These are phyloP conservation scores for Lithosia quadra DNA, from an alignment of 2,888 invertebrate genomes.

Conservation along the genomic window DNA sequence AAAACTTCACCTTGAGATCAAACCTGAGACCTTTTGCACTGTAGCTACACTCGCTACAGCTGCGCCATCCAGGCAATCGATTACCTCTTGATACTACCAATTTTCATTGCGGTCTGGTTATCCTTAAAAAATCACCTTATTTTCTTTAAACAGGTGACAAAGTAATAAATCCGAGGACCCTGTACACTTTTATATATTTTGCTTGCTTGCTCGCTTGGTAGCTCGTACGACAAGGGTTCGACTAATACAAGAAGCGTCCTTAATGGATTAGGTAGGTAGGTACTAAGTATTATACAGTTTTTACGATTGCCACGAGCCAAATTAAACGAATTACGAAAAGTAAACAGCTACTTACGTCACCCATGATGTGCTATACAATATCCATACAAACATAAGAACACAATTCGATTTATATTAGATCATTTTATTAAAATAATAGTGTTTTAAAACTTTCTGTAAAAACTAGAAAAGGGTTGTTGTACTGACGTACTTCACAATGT, in stretches of 20 bases:
- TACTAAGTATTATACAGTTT: too few relatives aligned
- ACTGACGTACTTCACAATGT: background rate
- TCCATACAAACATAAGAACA: constrained; percentile 9
- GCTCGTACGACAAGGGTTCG: background rate
- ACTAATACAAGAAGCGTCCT: background rate
- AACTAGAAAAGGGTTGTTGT: background rate
- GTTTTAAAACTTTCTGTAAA: constrained; percentile 8
- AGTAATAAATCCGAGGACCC: background rate
- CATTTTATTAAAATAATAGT: constrained; percentile 7
- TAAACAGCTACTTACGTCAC: constrained; percentile 65
- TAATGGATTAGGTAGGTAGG: too few relatives aligned
- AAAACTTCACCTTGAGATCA: background rate
- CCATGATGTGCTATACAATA: constrained; percentile 55
- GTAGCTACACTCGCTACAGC: too few relatives aligned
- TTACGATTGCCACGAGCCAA: background rate
- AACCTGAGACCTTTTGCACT: background rate
- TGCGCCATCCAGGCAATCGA: background rate
- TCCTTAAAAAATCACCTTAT: too few relatives aligned
- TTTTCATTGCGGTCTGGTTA: too few relatives aligned
- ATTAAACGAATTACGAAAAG: too few relatives aligned
- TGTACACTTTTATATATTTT: background rate
- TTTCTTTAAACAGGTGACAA: too few relatives aligned
- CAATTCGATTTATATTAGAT: background rate
- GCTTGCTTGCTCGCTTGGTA: background rate
- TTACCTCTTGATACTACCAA: background rate